Base-by-base conservation (phyloP, 2,797 vertebrate species). In the Echeneis naucrates region DNA sequence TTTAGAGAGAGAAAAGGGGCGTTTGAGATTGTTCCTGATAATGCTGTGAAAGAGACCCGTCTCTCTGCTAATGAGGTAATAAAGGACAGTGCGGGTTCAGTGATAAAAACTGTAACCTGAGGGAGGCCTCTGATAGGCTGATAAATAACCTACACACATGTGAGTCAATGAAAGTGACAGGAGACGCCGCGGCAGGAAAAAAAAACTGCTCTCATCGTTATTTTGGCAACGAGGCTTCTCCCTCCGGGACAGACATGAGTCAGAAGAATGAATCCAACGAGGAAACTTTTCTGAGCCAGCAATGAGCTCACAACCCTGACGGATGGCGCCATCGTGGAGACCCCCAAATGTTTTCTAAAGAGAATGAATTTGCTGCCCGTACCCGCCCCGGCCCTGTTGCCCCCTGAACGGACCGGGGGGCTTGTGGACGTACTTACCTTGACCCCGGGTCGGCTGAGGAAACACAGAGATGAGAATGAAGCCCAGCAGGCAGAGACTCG, bases 361-460 rank as follows among this genome's bases (percentile, higher is more conserved):
- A 32, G n/a, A 8, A 26, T 42, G 40, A 19, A 23, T 24, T 38
- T n/a, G 21, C 9, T 24, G 6, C 30, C n/a, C n/a, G n/a, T n/a
- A n/a, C n/a, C n/a, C n/a, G n/a, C n/a, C n/a, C n/a, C n/a, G n/a
- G n/a, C 33, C 45, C 19, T 2, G 0, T 27, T 8, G 21, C 50
- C 56, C 50, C 21, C 24, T 2, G n/a, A 72, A 47, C 19, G 54
- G 54, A 51, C 21, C 53, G 44, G 40, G 55, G 50, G n/a, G 3
- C 9, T 4, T 2, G 33, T 4, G 27, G 45, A 68, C 53, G 74
- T 26, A 51, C 81, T 95, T 95, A 97, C 96, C 96, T 96, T 97
- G 96, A 68, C 93, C 90, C 75, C 85, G 88, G 47, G 90, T 92
- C 2, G 88, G 64, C 75, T 78, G 84, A 76, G 92, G 87, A 80